A percentile compares a stretch with the other conserved stretches of the same genome.
phyloP scores from a whole-genome alignment of 2,888 invertebrate genomes.

The Neoaliturus tenellus region DNA sequence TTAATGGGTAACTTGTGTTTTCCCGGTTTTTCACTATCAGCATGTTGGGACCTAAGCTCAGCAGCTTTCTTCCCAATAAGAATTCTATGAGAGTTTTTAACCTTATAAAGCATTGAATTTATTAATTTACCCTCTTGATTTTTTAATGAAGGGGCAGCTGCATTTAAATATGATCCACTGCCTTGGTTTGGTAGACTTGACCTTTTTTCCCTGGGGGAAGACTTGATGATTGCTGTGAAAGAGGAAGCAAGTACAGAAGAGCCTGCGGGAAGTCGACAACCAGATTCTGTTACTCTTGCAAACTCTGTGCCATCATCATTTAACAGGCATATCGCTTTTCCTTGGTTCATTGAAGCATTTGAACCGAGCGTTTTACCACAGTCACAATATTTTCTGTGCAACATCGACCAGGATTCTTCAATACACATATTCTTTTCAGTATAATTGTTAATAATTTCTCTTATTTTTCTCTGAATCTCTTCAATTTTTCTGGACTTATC shows the following conservation, averaged over 20 bases:
- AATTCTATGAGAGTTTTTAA: conserved; percentile 39
- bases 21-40: not conserved
- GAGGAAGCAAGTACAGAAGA: not conserved
- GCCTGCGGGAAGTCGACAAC: conserved; percentile 1
- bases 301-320: conserved; percentile 33
- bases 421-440: not conserved
- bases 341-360: not conserved
- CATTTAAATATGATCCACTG: not conserved
- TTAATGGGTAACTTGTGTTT: conserved; percentile 35
- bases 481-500: conserved; percentile 29
- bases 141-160: not conserved
- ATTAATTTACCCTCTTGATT: conserved; percentile 7
- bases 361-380: not conserved
- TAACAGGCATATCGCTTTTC: not conserved
- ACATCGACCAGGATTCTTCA: conserved; percentile 28
- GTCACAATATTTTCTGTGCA: conserved; percentile 25
- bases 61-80: conserved; percentile 53
- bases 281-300: conserved; percentile 10
- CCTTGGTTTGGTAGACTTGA: not conserved
- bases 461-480: conserved; percentile 26
- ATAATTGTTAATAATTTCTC: not conserved
- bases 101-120: conserved; percentile 42
- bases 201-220: conserved; percentile 9
- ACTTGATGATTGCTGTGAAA: conserved; percentile 47
- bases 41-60: conserved; percentile 7